These are phyloP conservation scores for human DNA, from an alignment of 2,113 vertebrate genomes.

Conservation along the genomic window DNA sequence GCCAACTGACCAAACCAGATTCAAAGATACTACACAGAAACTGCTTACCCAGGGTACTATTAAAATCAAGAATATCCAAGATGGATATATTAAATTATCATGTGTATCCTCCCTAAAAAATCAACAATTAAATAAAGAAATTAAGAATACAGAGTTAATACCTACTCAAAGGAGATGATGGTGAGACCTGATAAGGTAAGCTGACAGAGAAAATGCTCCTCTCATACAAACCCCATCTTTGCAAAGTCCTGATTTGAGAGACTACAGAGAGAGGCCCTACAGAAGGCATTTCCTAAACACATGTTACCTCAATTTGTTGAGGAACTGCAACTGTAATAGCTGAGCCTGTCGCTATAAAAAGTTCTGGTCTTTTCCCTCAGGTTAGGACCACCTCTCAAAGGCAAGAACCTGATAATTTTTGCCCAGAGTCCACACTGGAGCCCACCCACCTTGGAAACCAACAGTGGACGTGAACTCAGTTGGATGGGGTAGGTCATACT, in stretches of 20 bases:
- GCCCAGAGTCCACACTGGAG: not conserved
- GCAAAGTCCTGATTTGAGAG: not conserved
- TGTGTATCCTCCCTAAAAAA: too few relatives aligned
- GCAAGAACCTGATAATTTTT: not conserved
- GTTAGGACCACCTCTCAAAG: not conserved
- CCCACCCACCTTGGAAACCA: not conserved
- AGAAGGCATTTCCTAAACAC: accelerated
- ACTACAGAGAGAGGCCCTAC: not conserved
- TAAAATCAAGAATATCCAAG: not conserved
- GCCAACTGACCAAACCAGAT: not conserved
- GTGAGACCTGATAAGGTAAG: not conserved
- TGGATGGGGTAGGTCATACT: not conserved
- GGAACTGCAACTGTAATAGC: not conserved
- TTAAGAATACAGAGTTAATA: not conserved
- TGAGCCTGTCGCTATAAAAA: not conserved
- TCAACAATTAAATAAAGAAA: too few relatives aligned
- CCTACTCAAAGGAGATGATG: not conserved
- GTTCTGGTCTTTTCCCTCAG: not conserved
- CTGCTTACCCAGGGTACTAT: too few relatives aligned
- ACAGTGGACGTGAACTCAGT: not conserved
- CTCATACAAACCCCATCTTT: not conserved
- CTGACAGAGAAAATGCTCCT: not conserved
- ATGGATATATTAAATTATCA: too few relatives aligned
- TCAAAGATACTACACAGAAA: not conserved
- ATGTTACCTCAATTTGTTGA: not conserved